These are phyloP conservation scores for Corythornis vintsioides DNA, from an alignment of 2,113 vertebrate species.

Conservation along the genomic window DNA sequence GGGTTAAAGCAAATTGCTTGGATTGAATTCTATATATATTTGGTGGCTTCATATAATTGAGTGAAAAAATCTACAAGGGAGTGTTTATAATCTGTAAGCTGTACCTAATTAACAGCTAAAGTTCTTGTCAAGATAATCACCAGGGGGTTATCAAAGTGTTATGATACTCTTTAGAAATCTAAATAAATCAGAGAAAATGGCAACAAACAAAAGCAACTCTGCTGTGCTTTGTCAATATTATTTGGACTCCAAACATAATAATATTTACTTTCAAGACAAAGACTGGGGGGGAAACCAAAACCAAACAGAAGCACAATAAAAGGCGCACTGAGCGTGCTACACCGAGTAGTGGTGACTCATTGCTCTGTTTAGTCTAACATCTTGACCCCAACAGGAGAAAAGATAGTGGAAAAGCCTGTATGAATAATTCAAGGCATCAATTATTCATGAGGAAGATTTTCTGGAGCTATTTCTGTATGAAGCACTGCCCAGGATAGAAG, in stretches of 20 bases:
- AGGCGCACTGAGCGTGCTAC: background rate
- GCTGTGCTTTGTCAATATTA: background rate
- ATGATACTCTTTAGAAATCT: background rate
- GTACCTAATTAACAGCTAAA: conserved; percentile 32
- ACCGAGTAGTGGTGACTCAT: background rate
- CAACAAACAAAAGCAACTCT: background rate
- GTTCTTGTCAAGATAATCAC: conserved; percentile 10
- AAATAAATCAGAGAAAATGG: background rate
- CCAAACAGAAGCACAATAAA: background rate
- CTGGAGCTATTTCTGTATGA: background rate
- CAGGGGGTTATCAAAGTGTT: conserved; percentile 19
- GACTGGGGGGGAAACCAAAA: background rate
- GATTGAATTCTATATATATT: conserved; percentile 6
- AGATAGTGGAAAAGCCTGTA: background rate
- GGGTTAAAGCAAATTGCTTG: conserved; percentile 22
- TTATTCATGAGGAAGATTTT: conserved; percentile 23
- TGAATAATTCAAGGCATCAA: conserved; percentile 29
- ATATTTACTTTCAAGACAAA: conserved; percentile 21
- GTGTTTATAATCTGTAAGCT: conserved; percentile 27
- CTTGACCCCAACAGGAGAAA: conserved; percentile 24
- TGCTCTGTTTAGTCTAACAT: conserved; percentile 12
- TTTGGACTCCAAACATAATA: background rate
- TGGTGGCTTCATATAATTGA: background rate
- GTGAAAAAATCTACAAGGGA: background rate
- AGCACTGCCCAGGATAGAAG: background rate